These are phyloP conservation scores for Gasterosteus nipponicus DNA, from an alignment of 2,113 vertebrate species.

Conservation along the genomic window DNA sequence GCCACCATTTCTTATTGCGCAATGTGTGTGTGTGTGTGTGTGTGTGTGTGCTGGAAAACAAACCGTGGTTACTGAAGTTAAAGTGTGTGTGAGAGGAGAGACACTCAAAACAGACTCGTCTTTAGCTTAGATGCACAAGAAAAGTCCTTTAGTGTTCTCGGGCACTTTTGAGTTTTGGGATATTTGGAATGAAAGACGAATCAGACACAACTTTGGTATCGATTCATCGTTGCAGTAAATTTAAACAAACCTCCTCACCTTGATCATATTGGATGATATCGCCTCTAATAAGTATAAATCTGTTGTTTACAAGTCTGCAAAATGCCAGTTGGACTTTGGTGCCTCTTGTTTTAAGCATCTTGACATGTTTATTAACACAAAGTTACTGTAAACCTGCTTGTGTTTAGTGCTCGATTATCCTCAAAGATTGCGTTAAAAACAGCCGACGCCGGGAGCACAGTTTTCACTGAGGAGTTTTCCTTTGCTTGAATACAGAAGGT, in stretches of 20 bases:
- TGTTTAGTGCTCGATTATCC: too few relatives aligned
- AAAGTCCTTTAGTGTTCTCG: too few relatives aligned
- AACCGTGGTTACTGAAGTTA: not conserved
- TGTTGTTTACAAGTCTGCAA: not conserved
- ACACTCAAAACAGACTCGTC: not conserved
- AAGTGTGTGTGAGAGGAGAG: not conserved
- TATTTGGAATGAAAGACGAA: too few relatives aligned
- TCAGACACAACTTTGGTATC: not conserved
- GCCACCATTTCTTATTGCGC: slow-evolving; percentile 6
- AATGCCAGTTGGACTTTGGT: too few relatives aligned
- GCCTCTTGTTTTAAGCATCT: not conserved
- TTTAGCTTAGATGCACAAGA: too few relatives aligned
- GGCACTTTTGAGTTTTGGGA: too few relatives aligned
- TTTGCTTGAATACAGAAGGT: too few relatives aligned
- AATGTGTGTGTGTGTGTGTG: slow-evolving; percentile 9
- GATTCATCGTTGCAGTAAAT: not conserved
- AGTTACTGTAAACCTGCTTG: too few relatives aligned
- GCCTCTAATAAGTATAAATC: not conserved
- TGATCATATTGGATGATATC: not conserved
- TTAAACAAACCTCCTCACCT: not conserved
- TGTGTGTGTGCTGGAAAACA: not conserved
- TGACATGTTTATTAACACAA: too few relatives aligned
- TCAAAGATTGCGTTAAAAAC: too few relatives aligned
- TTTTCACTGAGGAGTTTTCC: too few relatives aligned
- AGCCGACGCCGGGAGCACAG: too few relatives aligned